Evolutionary conservation across 2,797 vertebrate species (phyloP).

Genomic region (Amphiprion clarkii): DNA sequence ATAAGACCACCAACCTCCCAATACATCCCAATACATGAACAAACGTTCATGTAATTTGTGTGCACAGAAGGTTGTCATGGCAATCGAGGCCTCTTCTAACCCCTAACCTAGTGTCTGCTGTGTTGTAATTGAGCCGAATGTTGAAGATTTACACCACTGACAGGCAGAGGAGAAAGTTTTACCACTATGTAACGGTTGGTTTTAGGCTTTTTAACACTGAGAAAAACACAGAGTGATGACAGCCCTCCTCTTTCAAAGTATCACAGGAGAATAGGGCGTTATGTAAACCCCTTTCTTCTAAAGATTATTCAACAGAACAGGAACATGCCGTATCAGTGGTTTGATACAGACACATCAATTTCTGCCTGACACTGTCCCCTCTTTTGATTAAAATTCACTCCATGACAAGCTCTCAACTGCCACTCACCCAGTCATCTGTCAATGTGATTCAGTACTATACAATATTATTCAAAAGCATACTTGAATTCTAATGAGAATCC

Average conservation of each 20-base stretch:
- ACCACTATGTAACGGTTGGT: too few relatives aligned
- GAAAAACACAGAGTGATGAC: neutral
- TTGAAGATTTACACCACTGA: neutral
- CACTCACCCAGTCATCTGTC: conserved; percentile 80
- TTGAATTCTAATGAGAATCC: conserved; percentile 83
- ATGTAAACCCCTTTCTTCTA: conserved; percentile 1
- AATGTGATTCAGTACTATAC: conserved; percentile 64
- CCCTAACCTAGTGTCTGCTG: neutral
- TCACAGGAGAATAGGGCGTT: neutral
- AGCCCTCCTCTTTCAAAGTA: too few relatives aligned
- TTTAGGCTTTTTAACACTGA: neutral
- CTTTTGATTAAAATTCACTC: conserved; percentile 77
- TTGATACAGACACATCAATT: conserved; percentile 61
- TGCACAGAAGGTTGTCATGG: neutral
- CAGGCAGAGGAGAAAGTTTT: too few relatives aligned
- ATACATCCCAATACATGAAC: neutral
- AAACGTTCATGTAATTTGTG: neutral
- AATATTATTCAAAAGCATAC: conserved; percentile 75
- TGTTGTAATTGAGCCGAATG: neutral
- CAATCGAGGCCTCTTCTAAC: neutral
- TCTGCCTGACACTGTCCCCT: conserved; percentile 59
- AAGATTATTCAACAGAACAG: conserved; percentile 52
- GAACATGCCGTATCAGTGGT: conserved; percentile 37
- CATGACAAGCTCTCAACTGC: conserved; percentile 74
- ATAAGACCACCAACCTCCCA: neutral